Evolutionary conservation across 2,113 vertebrate genomes (phyloP).

Genomic region (Marmota flaviventris): DNA sequence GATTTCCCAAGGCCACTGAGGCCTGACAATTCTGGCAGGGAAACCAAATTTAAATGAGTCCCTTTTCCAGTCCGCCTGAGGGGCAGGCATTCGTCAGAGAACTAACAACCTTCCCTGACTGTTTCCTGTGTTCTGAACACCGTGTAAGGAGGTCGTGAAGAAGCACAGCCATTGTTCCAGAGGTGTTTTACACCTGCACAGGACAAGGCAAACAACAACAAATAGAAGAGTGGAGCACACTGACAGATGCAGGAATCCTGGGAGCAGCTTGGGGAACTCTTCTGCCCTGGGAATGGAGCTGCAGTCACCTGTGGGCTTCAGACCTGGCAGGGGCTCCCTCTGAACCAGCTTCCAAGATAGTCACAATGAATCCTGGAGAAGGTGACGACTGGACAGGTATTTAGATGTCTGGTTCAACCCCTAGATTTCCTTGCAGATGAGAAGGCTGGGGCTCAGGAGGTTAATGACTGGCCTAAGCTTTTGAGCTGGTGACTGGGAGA

Average conservation of each 20-base stretch:
- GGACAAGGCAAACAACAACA: neutral
- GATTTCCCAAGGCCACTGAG: conserved; percentile 79
- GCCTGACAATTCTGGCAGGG: conserved; percentile 79
- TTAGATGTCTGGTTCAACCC: neutral
- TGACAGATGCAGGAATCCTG: neutral
- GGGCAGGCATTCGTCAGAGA: conserved; percentile 73
- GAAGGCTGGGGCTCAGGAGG: neutral
- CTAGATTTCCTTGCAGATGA: neutral
- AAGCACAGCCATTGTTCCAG: neutral
- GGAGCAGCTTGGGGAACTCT: too few relatives aligned
- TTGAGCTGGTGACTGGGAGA: neutral
- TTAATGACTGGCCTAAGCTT: neutral
- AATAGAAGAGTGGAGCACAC: neutral
- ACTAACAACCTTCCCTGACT: conserved; percentile 56
- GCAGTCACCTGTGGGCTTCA: fast-evolving
- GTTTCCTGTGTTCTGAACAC: conserved; percentile 28
- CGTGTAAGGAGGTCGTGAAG: neutral
- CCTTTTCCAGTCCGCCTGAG: conserved; percentile 69
- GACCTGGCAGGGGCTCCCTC: too few relatives aligned
- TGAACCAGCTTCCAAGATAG: neutral
- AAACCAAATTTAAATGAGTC: conserved; percentile 82
- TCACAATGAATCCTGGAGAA: neutral
- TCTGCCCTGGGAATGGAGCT: fast-evolving
- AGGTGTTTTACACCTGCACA: neutral
- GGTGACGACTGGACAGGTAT: neutral